phyloP scores from a whole-genome alignment of 2,888 invertebrate species.

The Ochlodes sylvanus region DNA sequence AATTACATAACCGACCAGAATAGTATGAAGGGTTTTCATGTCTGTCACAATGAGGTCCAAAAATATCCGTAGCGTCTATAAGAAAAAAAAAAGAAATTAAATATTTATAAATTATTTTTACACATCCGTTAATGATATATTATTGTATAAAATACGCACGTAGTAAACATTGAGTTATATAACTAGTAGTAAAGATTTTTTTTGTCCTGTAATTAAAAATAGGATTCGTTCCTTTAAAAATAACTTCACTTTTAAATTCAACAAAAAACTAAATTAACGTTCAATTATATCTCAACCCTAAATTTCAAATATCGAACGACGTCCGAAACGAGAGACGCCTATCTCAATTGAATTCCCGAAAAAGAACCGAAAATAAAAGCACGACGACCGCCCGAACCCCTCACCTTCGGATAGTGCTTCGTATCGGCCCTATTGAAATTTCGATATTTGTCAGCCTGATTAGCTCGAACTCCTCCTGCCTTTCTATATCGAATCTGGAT shows the following conservation, averaged over 20 bases:
- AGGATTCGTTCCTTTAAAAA: too few species aligned
- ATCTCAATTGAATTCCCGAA: conserved; percentile 82
- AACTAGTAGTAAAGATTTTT: too few species aligned
- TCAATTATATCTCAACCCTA: conserved; percentile 61
- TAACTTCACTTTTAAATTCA: too few species aligned
- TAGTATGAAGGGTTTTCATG: conserved; percentile 59
- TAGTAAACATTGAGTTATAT: too few species aligned
- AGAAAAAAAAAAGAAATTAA: too few species aligned
- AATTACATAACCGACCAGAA: conserved; percentile 73
- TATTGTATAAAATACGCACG: too few species aligned
- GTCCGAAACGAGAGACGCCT: conserved; percentile 75
- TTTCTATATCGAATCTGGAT: conserved; percentile 58
- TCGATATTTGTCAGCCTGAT: conserved; percentile 82
- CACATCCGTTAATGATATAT: too few species aligned
- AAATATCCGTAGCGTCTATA: not conserved
- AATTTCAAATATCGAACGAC: conserved; percentile 74
- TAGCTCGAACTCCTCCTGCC: conserved; percentile 69
- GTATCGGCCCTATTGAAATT: conserved; percentile 71
- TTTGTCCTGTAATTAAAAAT: too few species aligned
- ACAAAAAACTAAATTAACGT: conserved; percentile 19
- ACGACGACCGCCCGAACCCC: conserved; percentile 57
- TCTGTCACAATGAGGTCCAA: not conserved
- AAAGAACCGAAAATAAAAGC: conserved; percentile 78
- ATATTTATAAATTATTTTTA: too few species aligned
- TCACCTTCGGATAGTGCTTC: conserved; percentile 70